Base-by-base conservation (phyloP, 2,888 invertebrate genomes). In the Ernsta delagoae region DNA sequence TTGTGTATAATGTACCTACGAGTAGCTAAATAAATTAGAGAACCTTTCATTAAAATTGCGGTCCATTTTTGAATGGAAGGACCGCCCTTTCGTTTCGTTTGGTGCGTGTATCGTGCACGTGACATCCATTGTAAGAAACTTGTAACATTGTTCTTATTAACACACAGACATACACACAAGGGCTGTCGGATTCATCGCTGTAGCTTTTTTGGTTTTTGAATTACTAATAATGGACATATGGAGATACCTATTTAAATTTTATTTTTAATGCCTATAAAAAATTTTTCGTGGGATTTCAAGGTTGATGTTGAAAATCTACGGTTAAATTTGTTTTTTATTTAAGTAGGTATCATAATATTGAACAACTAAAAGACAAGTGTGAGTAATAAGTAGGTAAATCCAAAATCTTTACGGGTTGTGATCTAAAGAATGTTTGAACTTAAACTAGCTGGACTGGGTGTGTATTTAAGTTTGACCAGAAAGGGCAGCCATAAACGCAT, bases 31-130 rank as follows among this genome's bases (percentile, higher is more conserved):
- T 34, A 36, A 61, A 67, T 68, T 48, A 68, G 48, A 39, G 68
- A 31, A 12, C 41, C n/a, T 57, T 90, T 88, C 89, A 90, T 91
- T 90, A 86, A 90, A 89, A 87, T 89, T 84, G 87, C 79, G 82
- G 83, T 83, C 85, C 79, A 83, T 85, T 87, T 84, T 86, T 84
- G 83, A 83, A 82, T 83, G 74, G 70, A 72, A 69, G 70, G 74
- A 71, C 71, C 70, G 71, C 24, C 24, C 24, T 24, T 24, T 24
- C 24, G 24, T 24, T 24, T 12, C 76, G 79, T 79, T 77, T 79
- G 78, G 81, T 83, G 83, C 85, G 83, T 85, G 86, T 84, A 78
- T 78, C 80, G 75, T 79, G 84, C 82, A 83, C 84, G 86, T 88
- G 87, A 89, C 84, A 81, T 79, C 75, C 83, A 86, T 86, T 81